Base-by-base conservation (phyloP, 2,888 invertebrate genomes). In the Caenorhabditis sp. region DNA sequence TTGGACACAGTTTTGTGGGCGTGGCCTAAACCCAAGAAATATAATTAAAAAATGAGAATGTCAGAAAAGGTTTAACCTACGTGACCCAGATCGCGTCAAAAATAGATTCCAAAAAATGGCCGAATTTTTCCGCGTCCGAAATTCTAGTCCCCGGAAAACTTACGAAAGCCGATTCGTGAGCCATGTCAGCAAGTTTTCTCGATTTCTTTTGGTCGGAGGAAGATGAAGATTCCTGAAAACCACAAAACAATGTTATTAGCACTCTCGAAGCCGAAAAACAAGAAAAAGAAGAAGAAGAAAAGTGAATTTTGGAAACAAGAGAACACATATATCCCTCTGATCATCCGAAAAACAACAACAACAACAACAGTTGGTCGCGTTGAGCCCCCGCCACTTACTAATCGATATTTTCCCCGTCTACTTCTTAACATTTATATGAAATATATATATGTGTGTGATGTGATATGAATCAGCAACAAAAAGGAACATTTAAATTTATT, bases 151-250 rank as follows among this genome's bases (percentile, higher is more conserved):
- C 14, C 8, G 12, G n/a, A 50, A 50, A 61, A 71, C 70, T 66
- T 53, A 71, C 71, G 64, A 58, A 71, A 26, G 71, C 64, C 43
- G 71, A 64, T 61, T 71, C 71, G 23, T 51, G 51, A 19, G 51
- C 51, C 51, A 51, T 51, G 8, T 51, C 51, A 51, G 51, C 51
- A 51, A 51, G 19, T 23, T 19, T 51, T 51, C 51, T 51, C 23
- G 8, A 17, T 23, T 19, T 58, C 57, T 58, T 64, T 65, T 37
- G 24, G 65, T 43, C 43, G 17, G 43, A 43, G 43, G 43, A 10
- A 5, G 43, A 10, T 17, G 43, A 43, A 58, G 65, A 54, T 58
- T 70, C 69, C 69, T 70, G 69, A 6, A 70, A 69, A 21, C 31
- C 4, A 31, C 31, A 6, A 31, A 10, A 31, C 31, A 31, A 31